phyloP scores from a whole-genome alignment of 1,140 invertebrate genomes.

The Dendrolimus kikuchii region DNA sequence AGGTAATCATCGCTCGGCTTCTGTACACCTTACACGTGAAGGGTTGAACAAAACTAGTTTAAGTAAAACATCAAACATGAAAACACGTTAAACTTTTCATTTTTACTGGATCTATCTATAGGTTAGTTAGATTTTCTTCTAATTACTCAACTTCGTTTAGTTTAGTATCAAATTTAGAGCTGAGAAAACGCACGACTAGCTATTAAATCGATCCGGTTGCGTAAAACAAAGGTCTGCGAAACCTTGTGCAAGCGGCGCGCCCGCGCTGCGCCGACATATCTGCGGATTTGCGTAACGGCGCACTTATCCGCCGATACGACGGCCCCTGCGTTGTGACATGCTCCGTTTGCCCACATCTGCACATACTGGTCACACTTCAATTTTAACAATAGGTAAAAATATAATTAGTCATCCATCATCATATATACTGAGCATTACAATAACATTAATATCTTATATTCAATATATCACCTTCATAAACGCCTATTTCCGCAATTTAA shows the following conservation, averaged over 20 bases:
- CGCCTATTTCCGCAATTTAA: no score
- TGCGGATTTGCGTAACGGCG: constrained; percentile 69
- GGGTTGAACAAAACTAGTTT: no score
- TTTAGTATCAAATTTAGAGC: constrained; percentile 40
- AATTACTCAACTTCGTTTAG: constrained; percentile 34
- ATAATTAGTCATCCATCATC: constrained; percentile 3
- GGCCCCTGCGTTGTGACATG: constrained; percentile 61
- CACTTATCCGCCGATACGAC: constrained; percentile 65
- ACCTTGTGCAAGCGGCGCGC: constrained; percentile 69
- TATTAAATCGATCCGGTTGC: constrained; percentile 68
- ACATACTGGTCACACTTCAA: constrained; percentile 9
- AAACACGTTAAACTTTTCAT: no score
- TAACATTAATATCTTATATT: no score
- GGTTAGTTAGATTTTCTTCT: neutral
- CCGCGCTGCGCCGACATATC: constrained; percentile 64
- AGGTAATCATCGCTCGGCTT: no score
- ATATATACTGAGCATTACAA: no score
- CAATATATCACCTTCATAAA: no score
- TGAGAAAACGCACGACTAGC: constrained; percentile 60
- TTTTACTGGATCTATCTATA: no score
- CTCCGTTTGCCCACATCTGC: constrained; percentile 45
- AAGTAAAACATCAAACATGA: no score
- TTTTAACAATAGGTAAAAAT: constrained; percentile 3
- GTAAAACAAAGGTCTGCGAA: constrained; percentile 72
- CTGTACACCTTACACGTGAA: no score